Evolutionary conservation across 1,140 invertebrate genomes (phyloP).

Genomic region (Drosophila punjabiensis): DNA sequence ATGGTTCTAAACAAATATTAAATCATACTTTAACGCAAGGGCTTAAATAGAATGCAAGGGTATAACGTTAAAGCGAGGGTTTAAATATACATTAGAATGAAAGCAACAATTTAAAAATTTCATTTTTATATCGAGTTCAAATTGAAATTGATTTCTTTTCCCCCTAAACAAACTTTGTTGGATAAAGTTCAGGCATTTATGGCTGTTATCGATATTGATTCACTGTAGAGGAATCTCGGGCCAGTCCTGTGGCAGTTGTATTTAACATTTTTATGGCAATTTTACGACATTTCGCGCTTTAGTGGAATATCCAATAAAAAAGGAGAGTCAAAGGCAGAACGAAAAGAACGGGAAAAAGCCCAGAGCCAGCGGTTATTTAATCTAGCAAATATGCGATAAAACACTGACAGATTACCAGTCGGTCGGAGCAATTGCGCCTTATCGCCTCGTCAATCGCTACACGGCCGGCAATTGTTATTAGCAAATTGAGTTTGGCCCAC

Average conservation of each 20-base stretch:
- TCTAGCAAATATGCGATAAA: constrained; percentile 49
- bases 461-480: constrained; percentile 66
- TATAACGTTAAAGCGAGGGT: too few species aligned
- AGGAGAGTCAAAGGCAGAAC: background rate
- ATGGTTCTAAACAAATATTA: too few species aligned
- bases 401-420: constrained; percentile 48
- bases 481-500: constrained; percentile 62
- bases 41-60: too few species aligned
- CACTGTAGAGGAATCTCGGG: constrained; percentile 8
- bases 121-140: background rate
- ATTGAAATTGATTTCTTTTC: background rate
- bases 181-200: background rate
- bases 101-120: background rate
- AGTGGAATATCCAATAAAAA: constrained; percentile 45
- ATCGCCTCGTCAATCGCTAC: constrained; percentile 61
- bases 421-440: constrained; percentile 45
- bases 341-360: constrained; percentile 2
- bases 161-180: background rate
- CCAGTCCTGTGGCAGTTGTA: background rate
- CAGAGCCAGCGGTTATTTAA: constrained; percentile 41
- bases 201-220: constrained; percentile 12
- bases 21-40: too few species aligned
- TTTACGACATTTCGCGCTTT: constrained; percentile 20
- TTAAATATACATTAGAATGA: background rate
- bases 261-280: constrained; percentile 25